A percentile compares a stretch with the other conserved stretches of the same genome.
Conservation (phyloP, 2,113 vertebrate genomes). For the Sinocyclocheilus maitianheensis region DNA sequence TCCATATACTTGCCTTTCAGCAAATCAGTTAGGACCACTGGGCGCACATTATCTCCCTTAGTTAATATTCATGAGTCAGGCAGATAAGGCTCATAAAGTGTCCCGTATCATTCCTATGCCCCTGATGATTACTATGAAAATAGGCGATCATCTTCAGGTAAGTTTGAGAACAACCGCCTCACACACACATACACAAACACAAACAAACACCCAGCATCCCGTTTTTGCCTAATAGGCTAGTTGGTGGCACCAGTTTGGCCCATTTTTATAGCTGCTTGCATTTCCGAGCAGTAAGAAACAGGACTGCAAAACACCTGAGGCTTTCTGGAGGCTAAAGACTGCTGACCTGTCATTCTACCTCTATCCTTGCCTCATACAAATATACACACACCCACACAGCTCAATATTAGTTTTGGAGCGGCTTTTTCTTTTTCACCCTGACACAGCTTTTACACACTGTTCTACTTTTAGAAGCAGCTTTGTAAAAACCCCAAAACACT, state of each 20-base stretch:
- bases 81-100: background rate
- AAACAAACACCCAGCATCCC: background rate
- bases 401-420: slow-evolving; percentile 17
- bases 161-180: background rate
- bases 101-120: background rate
- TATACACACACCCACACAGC: slow-evolving; percentile 38
- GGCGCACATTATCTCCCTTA: background rate
- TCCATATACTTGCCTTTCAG: background rate
- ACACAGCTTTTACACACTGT: background rate
- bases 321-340: slow-evolving; percentile 44
- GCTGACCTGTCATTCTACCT: slow-evolving; percentile 31
- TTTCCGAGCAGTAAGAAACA: slow-evolving; percentile 37
- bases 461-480: background rate
- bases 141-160: background rate
- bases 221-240: slow-evolving; percentile 32
- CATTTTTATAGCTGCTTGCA: slow-evolving; percentile 35
- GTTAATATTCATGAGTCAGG: background rate
- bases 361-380: slow-evolving; percentile 20
- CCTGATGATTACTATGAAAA: background rate
- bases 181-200: slow-evolving; percentile 27
- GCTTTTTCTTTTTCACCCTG: slow-evolving; percentile 1
- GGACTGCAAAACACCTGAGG: slow-evolving; percentile 38
- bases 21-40: background rate
- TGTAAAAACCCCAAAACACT: background rate
- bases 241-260: slow-evolving; percentile 9